Base-by-base conservation (phyloP, 2,797 vertebrate genomes). In the Orestias chungarensis region DNA sequence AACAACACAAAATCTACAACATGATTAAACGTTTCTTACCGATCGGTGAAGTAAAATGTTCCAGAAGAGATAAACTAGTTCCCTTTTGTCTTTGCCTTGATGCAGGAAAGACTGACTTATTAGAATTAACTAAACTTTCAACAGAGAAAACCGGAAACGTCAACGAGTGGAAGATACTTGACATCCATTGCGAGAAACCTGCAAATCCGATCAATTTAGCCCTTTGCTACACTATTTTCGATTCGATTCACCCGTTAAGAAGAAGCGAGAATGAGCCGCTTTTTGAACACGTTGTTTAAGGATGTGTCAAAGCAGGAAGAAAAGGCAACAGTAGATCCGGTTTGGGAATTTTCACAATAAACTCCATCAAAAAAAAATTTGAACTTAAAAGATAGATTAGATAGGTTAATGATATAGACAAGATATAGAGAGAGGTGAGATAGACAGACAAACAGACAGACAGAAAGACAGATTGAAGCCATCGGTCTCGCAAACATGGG, bases 271-370 rank as follows among this genome's bases (percentile, higher is more conserved):
- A 66, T 3, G 3, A 71, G 7, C 25, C 23, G 38, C 33, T 73
- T 59, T 29, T 59, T 78, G n/a, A 66, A 73, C 70, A 86, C 82
- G 77, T 72, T 61, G 50, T 55, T n/a, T 62, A 0, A 46, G 69
- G 49, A 4, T 0, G 11, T 18, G 52, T 40, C 59, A 78, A 80
- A 4, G 6, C 2, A n/a, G 6, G n/a, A 47, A 35, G 23, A 0
- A 23, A 14, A 2, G 2, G n/a, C n/a, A 0, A n/a, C 0, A 2
- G 3, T 0, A 55, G 59, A 68, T 86, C 89, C 84, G 80, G 72
- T 81, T 1, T 0, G 12, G 0, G 0, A 0, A 0, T 18, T 76
- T 84, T 82, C 84, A 83, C 75, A 89, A 79, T 85, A 85, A 87
- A 82, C 0, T 1, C 1, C 35, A 57, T 20, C 31, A 3, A 0